Conservation (phyloP, 2,113 vertebrate genomes). For the Barbus barbus region DNA sequence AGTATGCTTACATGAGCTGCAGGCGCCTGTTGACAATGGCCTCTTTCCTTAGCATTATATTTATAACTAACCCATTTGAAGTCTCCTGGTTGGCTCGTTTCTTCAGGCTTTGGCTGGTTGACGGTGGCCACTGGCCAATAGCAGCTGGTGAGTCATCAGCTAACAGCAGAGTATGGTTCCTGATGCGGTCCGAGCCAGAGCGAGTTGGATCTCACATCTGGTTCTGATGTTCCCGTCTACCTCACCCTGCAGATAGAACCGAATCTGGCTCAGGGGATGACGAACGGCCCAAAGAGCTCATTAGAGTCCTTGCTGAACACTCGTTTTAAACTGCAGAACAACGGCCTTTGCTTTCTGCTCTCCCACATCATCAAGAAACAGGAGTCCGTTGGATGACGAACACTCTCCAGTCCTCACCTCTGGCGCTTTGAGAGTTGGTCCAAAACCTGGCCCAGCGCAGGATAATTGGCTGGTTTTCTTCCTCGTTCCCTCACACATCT, state of each 20-base stretch:
- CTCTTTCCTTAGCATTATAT: conserved; percentile 8
- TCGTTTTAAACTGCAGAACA: background rate
- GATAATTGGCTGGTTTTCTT: background rate
- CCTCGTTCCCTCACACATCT: background rate
- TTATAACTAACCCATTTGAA: conserved; percentile 6
- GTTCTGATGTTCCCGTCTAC: conserved; percentile 40
- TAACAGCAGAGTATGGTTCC: background rate
- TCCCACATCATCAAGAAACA: background rate
- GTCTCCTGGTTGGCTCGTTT: background rate
- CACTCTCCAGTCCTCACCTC: background rate
- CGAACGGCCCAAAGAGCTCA: background rate
- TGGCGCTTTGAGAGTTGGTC: background rate
- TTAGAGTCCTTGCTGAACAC: background rate
- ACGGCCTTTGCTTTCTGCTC: background rate
- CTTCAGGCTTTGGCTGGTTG: background rate
- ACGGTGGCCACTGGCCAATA: too few relatives aligned
- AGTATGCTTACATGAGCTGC: background rate
- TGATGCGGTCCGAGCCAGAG: background rate
- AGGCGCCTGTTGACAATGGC: background rate
- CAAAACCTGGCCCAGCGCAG: background rate
- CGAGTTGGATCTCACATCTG: conserved; percentile 34
- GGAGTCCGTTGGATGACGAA: background rate
- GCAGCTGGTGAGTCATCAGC: background rate
- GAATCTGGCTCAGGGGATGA: background rate
- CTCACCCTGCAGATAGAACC: background rate